Base-by-base conservation (phyloP, 2,797 vertebrate species). In the Valencia hispanica region DNA sequence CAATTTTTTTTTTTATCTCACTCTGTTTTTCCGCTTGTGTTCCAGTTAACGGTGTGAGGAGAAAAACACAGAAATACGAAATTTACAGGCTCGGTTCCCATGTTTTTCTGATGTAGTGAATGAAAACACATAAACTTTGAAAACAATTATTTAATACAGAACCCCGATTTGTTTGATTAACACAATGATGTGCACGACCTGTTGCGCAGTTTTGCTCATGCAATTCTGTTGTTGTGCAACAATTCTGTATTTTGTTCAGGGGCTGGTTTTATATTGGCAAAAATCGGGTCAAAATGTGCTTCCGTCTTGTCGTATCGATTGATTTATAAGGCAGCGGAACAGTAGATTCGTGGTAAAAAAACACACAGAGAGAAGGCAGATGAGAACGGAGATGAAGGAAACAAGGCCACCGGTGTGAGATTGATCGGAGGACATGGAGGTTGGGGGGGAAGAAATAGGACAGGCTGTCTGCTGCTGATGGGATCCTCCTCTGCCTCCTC, bases 401-500 rank as follows among this genome's bases (percentile, higher is more conserved):
- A 80, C 4, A 14, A 69, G 61, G 43, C 30, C 57, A 48, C 10
- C 17, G 25, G 55, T 18, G 69, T 72, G 68, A 73, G 84, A 73
- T 63, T 63, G 71, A 74, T 76, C 75, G 75, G 73, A 80, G 68
- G 74, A 81, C 17, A 59, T 20, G 68, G 75, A 68, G 81, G 86
- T 78, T 61, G 68, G 82, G 80, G 72, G 75, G 86, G 80, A 84
- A 39, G 25, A 92, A 91, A 86, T 87, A 92, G 91, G 91, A 93
- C 90, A 90, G 74, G 76, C 89, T 88, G 92, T 94, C 94, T 94
- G 85, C 84, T 84, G 86, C 91, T 92, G 87, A 86, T 86, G 94
- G 94, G 94, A 94, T 94, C 93, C 93, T 94, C 92, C 89, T 93
- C 86, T 87, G 80, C 87, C 86, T 83, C 84, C 89, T 73, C 91